These are phyloP conservation scores for Larimichthys crocea DNA, from an alignment of 2,113 vertebrate genomes.

Conservation along the genomic window DNA sequence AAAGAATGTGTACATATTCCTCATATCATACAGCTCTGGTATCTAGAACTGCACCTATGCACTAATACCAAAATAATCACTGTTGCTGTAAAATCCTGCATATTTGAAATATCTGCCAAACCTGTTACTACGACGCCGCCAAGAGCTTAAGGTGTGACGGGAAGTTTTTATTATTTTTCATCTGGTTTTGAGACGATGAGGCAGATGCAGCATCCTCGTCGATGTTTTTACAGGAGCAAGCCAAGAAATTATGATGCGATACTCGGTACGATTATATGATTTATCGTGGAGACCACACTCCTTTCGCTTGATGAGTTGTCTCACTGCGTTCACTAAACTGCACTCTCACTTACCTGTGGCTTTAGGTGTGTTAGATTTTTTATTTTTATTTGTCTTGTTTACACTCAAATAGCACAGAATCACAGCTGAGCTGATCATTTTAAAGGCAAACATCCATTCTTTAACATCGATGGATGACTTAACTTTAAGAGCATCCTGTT, in stretches of 20 bases:
- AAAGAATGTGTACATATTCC: conserved; percentile 42
- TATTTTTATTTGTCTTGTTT: conserved; percentile 44
- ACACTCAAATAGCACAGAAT: conserved; percentile 32
- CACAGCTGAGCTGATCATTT: neutral
- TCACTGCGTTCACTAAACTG: conserved; percentile 37
- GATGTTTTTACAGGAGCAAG: conserved; percentile 35
- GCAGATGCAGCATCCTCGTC: neutral
- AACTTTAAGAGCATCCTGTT: neutral
- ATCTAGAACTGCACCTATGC: conserved; percentile 77
- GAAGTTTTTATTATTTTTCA: neutral
- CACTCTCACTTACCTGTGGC: neutral
- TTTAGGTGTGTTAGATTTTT: conserved; percentile 26
- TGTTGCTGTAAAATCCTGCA: conserved; percentile 77
- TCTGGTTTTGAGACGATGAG: neutral
- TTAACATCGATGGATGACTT: neutral
- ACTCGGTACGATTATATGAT: neutral
- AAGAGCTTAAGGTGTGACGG: conserved; percentile 5
- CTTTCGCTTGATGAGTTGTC: neutral
- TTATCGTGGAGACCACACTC: neutral
- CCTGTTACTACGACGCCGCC: conserved; percentile 6
- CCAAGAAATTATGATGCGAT: conserved; percentile 11
- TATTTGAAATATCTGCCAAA: conserved; percentile 69
- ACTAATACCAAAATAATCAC: conserved; percentile 86
- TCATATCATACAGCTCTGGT: conserved; percentile 50
- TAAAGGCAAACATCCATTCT: neutral